A percentile compares a stretch with the other conserved stretches of the same genome.
Conservation (phyloP, 2,797 vertebrate species). For the Rousettus madagascariensis region DNA sequence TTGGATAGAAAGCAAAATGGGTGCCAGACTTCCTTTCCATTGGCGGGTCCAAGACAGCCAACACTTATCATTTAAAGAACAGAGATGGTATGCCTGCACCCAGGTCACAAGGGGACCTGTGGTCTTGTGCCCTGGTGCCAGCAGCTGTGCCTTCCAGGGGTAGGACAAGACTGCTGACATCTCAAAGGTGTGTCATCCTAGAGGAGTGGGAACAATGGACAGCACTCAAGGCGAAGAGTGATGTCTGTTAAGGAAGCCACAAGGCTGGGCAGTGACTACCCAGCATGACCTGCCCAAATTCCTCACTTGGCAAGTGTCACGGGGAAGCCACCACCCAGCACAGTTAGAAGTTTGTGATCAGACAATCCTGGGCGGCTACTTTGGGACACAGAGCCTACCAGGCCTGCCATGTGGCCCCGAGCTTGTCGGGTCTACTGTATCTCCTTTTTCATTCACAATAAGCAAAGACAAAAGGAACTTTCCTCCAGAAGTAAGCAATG, state of each 20-base stretch:
- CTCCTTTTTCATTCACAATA: neutral
- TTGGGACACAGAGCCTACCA: neutral
- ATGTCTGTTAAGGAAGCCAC: neutral
- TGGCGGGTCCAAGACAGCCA: neutral
- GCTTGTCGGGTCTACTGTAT: neutral
- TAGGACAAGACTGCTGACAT: neutral
- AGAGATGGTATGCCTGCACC: neutral
- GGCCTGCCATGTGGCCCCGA: no score
- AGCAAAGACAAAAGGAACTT: neutral
- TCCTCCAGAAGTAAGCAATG: neutral
- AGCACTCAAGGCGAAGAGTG: neutral
- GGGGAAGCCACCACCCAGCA: no score
- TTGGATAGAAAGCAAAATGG: neutral
- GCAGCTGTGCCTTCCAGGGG: no score
- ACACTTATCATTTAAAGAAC: neutral
- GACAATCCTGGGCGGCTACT: neutral
- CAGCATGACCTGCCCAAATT: neutral
- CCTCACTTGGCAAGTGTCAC: no score
- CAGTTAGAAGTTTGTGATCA: neutral
- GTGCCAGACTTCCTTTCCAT: neutral
- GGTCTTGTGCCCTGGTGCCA: no score
- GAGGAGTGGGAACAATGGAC: neutral
- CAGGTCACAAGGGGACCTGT: neutral
- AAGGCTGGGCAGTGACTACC: neutral
- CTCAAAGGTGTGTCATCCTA: neutral